Evolutionary conservation across 2,797 vertebrate species (phyloP), one percentile per base, ranked within the genome.

Genomic region (Coracias cyanogaster): DNA sequence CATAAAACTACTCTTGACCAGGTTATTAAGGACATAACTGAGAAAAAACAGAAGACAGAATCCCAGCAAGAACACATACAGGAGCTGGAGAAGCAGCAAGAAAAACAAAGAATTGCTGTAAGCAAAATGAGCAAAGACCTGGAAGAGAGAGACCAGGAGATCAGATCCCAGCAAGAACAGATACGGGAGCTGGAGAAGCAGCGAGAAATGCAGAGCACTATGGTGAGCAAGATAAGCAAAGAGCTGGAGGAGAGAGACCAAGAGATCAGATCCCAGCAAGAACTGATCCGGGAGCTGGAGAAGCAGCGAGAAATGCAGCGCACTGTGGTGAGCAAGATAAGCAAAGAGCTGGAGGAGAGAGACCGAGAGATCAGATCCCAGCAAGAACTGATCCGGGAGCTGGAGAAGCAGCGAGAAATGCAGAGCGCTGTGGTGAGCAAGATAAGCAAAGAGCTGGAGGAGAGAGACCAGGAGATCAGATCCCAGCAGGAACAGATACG

Each of bases 11-110:
- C 97, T 60, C 66, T 98, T 20, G 92, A 96, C 72, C 96, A 97
- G 54, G 79, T 97, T 24, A 97, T 95, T 3, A 86, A 97, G 92
- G 97, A 97, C 58, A 76, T 98, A 33, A 93, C 91, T 79, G 97
- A 98, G 77, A 91, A 86, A 93, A 95, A 95, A 29, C 93, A 96
- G 69, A 96, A 98, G 60, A 70, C 72, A 15, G 92, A 96, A 93
- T 95, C 41, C 7, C 98, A 97, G 26, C 95, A 96, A 82, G 92
- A 94, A 33, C 95, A 92, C 29, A 96, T 98, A 88, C 48, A 70
- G 33, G 92, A 96, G 6, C 94, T 97, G n/a, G 92, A 95, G 81
- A 89, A 77, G 66, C 93, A 96, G 66, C 93, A 61, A 5, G 96
- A 96, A 46, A 55, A 65, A 39, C 96, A 94, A 17, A 94, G 41